Evolutionary conservation across 2,888 invertebrate species (phyloP).

Genomic region (Megalurothrips usitatus): DNA sequence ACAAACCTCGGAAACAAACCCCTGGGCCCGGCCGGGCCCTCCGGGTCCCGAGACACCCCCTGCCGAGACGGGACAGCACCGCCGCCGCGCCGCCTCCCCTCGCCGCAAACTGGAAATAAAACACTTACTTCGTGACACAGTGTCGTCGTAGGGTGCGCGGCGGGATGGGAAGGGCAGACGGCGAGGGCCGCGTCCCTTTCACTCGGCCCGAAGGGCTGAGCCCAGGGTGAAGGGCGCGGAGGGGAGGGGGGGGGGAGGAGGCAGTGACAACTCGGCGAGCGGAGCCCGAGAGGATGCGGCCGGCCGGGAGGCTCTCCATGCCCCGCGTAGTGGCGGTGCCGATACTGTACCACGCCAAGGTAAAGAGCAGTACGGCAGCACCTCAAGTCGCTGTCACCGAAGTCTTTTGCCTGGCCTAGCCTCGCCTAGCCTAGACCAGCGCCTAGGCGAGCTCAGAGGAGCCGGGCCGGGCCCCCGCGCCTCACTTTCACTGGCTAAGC

Average conservation of each 20-base stretch:
- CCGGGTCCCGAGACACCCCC: background rate
- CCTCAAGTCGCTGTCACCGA: no score
- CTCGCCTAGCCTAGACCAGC: no score
- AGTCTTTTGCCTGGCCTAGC: no score
- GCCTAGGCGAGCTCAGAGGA: no score
- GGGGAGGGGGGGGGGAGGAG: background rate
- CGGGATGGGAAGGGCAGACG: background rate
- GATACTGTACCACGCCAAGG: no score
- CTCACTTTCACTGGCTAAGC: background rate
- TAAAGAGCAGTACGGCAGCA: no score
- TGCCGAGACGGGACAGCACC: background rate
- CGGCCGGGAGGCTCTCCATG: no score
- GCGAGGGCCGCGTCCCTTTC: no score
- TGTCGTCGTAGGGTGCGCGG: background rate
- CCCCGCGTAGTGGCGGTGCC: no score
- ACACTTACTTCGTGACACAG: slow-evolving; percentile 19
- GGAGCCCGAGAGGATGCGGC: no score
- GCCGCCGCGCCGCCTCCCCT: background rate
- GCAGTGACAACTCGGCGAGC: background rate
- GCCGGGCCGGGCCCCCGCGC: background rate
- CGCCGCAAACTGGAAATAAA: slow-evolving; percentile 22
- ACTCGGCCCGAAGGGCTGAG: background rate
- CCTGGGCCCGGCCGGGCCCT: background rate
- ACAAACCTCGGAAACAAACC: slow-evolving; percentile 16
- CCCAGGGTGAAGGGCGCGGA: background rate